Base-by-base conservation (phyloP, 1,140 invertebrate species). In the Nilaparvata lugens region DNA sequence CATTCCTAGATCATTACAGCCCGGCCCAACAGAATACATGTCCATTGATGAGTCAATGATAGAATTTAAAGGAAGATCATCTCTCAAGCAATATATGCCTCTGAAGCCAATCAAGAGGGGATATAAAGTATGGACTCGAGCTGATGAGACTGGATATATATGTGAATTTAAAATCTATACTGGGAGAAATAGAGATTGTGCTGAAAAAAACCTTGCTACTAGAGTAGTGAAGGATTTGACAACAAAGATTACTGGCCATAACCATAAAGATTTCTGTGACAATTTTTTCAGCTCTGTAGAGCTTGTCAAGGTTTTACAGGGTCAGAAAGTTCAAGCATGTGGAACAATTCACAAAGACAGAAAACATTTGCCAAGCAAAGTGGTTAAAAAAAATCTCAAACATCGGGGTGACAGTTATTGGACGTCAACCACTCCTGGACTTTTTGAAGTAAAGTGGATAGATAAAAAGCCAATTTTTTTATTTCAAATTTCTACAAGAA, bases 81-180 rank as follows among this genome's bases (percentile, higher is more conserved):
- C 60, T 18, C 52, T 69, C 23, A 70, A 71, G 35, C 68, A 72
- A 58, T 73, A 71, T 57, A 51, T 68, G 28, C 71, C 71, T n/a
- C 21, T 70, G 52, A 72, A 74, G 58, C 69, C 68, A 0, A 68
- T 67, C 18, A 72, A 74, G 62, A 45, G 67, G 45, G 71, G 71
- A 7, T 70, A 70, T 35, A 73, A 72, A 66, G 51, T 71, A 1
- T 73, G 71, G 70, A 40, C 60, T n/a, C 25, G 64, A 35, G 60
- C 65, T 52, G 64, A 71, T 62, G 18, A 61, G 25, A 65, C 60
- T 40, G 66, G 67, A 21, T 70, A 65, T 61, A 64, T 56, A 18
- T 67, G 64, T 57, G 65, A 69, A 58, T 58, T 67, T 18, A 56
- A 69, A n/a, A 56, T 71, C 18, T 70, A 70, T 56, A 31, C 45